Evolutionary conservation across 2,888 invertebrate genomes (phyloP), one percentile per base, ranked within the genome.

Genomic region (Eurytoma adleriae): DNA sequence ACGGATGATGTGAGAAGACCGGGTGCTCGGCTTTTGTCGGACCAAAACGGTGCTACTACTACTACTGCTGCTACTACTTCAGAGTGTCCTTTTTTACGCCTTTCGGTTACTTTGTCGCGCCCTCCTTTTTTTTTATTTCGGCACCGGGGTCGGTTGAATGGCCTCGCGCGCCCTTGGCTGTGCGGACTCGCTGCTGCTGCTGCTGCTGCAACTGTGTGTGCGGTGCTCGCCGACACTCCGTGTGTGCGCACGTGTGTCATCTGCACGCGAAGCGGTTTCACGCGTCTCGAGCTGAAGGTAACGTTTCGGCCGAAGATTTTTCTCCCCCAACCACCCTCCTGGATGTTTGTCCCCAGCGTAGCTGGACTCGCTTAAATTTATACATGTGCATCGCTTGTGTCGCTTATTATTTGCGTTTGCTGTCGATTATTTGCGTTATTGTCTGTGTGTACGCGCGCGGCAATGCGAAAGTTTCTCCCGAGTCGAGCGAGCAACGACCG

Each of bases 311-410:
- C 13, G 54, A 54, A 3, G 54, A 54, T 54, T 54, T n/a, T 24
- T 24, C 14, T 0, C 3, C 27, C 27, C 3, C 24, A 13, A 2
- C 0, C 12, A 0, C 3, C 24, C 12, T 7, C 5, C 1, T 57
- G n/a, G 20, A 20, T 14, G 64, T 14, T 10, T 16, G 16, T 40
- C 48, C 40, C 14, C 40, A 48, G 12, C 64, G 2, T 12, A 27
- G n/a, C 4, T 1, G 10, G n/a, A 18, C 18, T 10, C n/a, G 5
- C 30, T 14, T 20, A 48, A 1, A 7, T 40, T 12, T 59, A 48
- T 59, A n/a, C 40, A 50, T 69, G 69, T 62, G 68, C 61, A 76
- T 76, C 59, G 14, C 69, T 76, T 62, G 30, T 68, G 54, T 68
- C 59, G 57, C 24, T 64, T n/a, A 40, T 40, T 50, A 50, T 68